Conservation (phyloP, 1,140 invertebrate genomes). For the Habropoda laboriosa region DNA sequence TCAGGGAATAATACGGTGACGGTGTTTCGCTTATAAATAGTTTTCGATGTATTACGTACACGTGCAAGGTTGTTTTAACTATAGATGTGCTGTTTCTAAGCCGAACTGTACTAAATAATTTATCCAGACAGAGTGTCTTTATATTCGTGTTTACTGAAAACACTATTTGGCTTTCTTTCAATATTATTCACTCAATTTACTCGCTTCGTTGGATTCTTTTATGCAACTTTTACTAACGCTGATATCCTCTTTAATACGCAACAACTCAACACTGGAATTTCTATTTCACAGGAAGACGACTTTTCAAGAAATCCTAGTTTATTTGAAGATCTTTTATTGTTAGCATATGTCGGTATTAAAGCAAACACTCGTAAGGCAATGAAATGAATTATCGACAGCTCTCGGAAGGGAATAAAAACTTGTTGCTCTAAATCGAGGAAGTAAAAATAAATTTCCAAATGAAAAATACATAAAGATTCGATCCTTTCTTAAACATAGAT, state of each 20-base stretch:
- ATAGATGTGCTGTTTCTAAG: constrained; percentile 40
- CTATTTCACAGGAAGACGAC: neutral
- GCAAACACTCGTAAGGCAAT: neutral
- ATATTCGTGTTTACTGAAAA: too few species aligned
- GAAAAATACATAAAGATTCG: neutral
- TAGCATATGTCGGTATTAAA: neutral
- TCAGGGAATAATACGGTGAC: constrained; percentile 60
- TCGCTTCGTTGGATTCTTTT: too few species aligned
- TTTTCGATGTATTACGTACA: constrained; percentile 64
- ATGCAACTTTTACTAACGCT: too few species aligned
- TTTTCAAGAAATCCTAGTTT: neutral
- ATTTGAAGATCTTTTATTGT: constrained; percentile 18
- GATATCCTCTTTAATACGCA: neutral
- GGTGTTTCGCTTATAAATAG: constrained; percentile 64
- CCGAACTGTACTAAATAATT: constrained; percentile 26
- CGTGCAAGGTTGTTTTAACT: constrained; percentile 65
- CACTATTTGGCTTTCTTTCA: too few species aligned
- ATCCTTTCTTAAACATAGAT: too few species aligned
- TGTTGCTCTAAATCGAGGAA: neutral
- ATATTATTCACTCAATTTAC: too few species aligned
- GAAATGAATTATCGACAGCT: constrained; percentile 8
- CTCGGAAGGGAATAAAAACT: neutral
- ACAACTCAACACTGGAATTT: neutral
- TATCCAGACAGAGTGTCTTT: neutral
- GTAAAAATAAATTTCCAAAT: constrained; percentile 15